Evolutionary conservation across 2,113 vertebrate genomes (phyloP), one percentile per base, ranked within the genome.

Genomic region (Rhinoderma darwinii): DNA sequence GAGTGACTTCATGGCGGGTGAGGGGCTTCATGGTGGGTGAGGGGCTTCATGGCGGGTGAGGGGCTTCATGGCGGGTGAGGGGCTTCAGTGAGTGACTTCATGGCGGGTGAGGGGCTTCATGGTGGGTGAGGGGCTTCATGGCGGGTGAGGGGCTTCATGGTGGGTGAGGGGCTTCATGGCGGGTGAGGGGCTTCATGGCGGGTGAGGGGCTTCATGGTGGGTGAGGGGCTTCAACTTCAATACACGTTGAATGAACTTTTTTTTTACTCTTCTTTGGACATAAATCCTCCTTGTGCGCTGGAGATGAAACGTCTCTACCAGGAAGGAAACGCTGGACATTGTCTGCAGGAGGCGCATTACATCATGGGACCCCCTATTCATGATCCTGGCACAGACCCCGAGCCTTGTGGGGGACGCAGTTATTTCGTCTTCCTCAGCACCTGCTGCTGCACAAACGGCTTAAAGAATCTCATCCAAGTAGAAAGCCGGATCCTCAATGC

Each of bases 381-480:
- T 63, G 32, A 5, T 43, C 39, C n/a, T 37, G 37, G 72, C 68
- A 72, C 32, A 41, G 68, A 72, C 35, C 68, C 68, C 68, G 0
- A 20, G 27, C 20, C 68, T 72, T 68, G 30, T 68, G 3, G 27
- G 35, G 66, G 63, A 10, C 25, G n/a, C 82, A 72, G 61, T 20
- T n/a, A 17, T 54, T 50, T 18, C 18, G n/a, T 66, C 54, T 85
- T 44, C 30, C 73, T 10, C 32, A 27, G 32, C 84, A 85, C 84
- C 84, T 85, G 84, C 73, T 50, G 83, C 72, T 54, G 20, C 30
- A 50, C 66, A 83, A 82, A 68, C 66, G 22, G 20, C 22, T 25
- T 32, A 44, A 37, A 70, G 81, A 66, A 1, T 32, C 61, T 5
- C 4, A 32, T 83, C 66, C 44, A 70, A 70, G 59, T 37, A 70